Percentiles rank a stretch among this genome's conserved stretches.
Evolutionary conservation across 1,140 invertebrate species (phyloP).

Genomic region (Drosophila lini): DNA sequence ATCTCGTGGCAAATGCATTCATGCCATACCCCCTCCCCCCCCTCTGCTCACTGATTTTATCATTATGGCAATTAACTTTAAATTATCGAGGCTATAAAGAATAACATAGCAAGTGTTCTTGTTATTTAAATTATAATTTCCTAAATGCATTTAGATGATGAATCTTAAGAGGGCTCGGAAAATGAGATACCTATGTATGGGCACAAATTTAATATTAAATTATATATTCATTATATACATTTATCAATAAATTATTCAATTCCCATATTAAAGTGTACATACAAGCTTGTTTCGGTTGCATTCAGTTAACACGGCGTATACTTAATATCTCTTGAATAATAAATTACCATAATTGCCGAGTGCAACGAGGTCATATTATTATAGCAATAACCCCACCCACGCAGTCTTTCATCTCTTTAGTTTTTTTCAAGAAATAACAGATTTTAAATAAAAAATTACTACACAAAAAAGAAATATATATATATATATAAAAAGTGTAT

Average conservation of each 20-base stretch:
- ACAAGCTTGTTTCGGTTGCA: background rate
- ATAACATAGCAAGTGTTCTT: background rate
- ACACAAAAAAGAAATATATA: background rate
- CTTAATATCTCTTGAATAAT: constrained; percentile 15
- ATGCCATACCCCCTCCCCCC: background rate
- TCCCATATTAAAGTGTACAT: background rate
- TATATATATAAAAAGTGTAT: background rate
- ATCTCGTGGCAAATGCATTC: constrained; percentile 19
- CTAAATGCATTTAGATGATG: background rate
- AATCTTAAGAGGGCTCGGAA: too few species aligned
- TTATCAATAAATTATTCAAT: background rate
- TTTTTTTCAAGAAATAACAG: background rate
- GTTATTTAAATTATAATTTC: background rate
- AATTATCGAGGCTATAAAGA: background rate
- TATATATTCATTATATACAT: background rate
- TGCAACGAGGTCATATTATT: background rate
- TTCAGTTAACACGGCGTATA: constrained; percentile 8
- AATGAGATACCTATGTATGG: background rate
- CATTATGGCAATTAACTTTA: constrained; percentile 10
- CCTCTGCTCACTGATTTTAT: background rate
- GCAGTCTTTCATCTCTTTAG: background rate
- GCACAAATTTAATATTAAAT: background rate
- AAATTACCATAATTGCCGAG: constrained; percentile 6
- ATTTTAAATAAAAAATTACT: background rate
- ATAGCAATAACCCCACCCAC: background rate